These are phyloP conservation scores for Lamellibrachia columna DNA, from an alignment of 2,888 invertebrate genomes.

Conservation along the genomic window DNA sequence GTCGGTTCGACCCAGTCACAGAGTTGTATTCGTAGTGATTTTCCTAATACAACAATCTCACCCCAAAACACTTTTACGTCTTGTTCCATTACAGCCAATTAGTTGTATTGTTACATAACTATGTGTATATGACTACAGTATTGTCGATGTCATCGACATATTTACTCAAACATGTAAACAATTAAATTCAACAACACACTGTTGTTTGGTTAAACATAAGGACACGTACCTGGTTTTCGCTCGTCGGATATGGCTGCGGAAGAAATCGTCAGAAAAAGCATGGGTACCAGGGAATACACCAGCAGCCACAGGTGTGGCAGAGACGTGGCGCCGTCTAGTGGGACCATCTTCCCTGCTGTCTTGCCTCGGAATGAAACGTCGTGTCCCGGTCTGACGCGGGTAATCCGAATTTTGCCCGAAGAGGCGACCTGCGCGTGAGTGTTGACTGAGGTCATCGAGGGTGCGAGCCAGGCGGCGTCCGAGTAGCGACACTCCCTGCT, in stretches of 20 bases:
- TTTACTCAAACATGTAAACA: no score
- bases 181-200: background rate
- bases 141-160: no score
- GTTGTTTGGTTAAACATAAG: background rate
- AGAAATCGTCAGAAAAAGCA: background rate
- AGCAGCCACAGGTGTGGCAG: background rate
- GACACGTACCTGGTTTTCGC: background rate
- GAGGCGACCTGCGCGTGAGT: background rate
- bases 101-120: no score
- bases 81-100: no score
- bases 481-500: background rate
- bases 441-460: background rate
- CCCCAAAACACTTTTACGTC: no score
- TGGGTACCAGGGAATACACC: background rate
- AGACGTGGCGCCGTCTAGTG: conserved; percentile 4
- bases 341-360: background rate
- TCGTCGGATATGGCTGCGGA: background rate
- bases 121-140: no score
- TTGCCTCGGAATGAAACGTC: background rate
- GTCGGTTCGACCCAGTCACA: background rate
- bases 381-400: background rate
- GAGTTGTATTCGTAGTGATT: no score
- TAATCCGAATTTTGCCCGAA: background rate
- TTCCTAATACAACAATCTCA: no score
- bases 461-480: background rate